phyloP scores from a whole-genome alignment of 2,797 vertebrate species.

The Nannoperca australis region DNA sequence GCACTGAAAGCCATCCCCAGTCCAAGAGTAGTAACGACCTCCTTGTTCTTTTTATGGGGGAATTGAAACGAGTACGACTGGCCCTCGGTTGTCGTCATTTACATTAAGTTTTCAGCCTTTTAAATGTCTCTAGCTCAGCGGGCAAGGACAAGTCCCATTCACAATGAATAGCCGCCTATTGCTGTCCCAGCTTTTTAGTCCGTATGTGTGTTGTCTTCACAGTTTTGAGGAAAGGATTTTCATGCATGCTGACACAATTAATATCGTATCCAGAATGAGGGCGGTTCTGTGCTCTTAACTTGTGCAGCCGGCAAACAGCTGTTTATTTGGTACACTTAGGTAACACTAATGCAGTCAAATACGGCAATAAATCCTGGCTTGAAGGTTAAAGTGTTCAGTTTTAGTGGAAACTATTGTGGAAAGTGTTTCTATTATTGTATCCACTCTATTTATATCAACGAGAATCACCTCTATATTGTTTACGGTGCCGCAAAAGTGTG shows the following conservation, averaged over 20 bases:
- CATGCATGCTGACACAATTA: background rate
- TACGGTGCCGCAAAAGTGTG: slow-evolving; percentile 15
- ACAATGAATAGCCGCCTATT: background rate
- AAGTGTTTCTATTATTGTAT: background rate
- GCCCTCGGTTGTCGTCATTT: background rate
- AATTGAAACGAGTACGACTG: background rate
- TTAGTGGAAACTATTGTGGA: too few species aligned
- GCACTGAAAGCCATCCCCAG: background rate
- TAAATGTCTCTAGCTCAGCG: background rate
- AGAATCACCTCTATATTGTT: slow-evolving; percentile 7
- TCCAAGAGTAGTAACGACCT: background rate
- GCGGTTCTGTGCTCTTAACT: background rate
- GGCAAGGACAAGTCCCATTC: too few species aligned
- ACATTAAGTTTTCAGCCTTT: background rate
- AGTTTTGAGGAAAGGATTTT: background rate
- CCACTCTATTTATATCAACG: background rate
- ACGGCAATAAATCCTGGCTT: background rate
- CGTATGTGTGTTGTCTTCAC: background rate
- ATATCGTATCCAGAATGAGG: background rate
- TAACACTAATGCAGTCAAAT: background rate
- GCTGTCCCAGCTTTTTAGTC: background rate
- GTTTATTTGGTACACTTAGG: background rate
- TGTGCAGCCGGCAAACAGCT: background rate
- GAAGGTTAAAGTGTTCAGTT: background rate
- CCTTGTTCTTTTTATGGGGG: background rate